Base-by-base conservation (phyloP, 2,113 vertebrate species). In the Hypanus sabinus region DNA sequence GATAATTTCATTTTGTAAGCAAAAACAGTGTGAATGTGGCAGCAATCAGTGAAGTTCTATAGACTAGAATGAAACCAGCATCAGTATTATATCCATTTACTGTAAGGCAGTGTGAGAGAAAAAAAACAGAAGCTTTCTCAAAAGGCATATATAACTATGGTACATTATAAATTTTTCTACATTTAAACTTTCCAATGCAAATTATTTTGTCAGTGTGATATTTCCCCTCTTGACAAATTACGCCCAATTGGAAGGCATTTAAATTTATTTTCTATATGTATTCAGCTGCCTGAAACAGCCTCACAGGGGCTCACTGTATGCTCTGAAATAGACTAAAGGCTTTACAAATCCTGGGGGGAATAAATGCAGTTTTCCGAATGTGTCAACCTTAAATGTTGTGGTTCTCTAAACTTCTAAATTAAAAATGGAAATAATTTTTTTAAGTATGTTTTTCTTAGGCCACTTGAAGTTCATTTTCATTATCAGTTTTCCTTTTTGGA, bases 1-100 rank as follows among this genome's bases (percentile, higher is more conserved):
- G 60, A 20, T 65, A 30, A n/a, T 20, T 60, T 65, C 33, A 65
- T 10, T n/a, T 62, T 88, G 16, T 65, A 90, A 90, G 33, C 30
- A 62, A 16, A 79, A 85, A 46, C 46, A 85, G 46, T 10, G 5
- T 30, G 85, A 33, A 65, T n/a, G 60, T 65, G 60, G 60, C 85
- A 90, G 60, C 30, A 88, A n/a, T 57, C 81, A 46, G 46, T 33
- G n/a, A 88, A 5, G 30, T 90, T 90, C 60, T 90, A 62, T 90
- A 36, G 8, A 90, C 60, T 90, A 60, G 85, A 68, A 90, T 68
- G n/a, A 90, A 90, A 90, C 85, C 85, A 90, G 27, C 85, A 36
- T 90, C 85, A 90, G 85, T 90, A 90, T 90, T 90, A 90, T 65
- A 65, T 65, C 57, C 65, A 27, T 68, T 90, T 90, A 90, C 85